Conservation (phyloP, 2,113 vertebrate species). For the Smithornis capensis region DNA sequence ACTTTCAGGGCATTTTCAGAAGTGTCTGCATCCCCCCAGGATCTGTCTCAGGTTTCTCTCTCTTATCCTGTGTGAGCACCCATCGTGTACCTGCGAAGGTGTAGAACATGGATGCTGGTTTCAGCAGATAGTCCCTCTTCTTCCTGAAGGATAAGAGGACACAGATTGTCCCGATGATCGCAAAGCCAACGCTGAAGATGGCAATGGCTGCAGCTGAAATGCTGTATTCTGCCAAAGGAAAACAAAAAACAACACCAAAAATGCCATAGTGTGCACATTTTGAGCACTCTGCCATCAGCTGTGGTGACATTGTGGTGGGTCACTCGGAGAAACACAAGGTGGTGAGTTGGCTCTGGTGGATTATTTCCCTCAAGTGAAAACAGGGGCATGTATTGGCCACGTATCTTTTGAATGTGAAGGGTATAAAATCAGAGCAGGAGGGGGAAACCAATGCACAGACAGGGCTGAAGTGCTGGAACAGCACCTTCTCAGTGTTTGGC, state of each 20-base stretch:
- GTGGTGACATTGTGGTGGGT: background rate
- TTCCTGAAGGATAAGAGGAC: conserved; percentile 81
- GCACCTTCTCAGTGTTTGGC: background rate
- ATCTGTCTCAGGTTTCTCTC: background rate
- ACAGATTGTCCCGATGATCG: conserved; percentile 85
- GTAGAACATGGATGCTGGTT: conserved; percentile 94
- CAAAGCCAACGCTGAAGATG: conserved; percentile 90
- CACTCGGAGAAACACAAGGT: rapidly evolving
- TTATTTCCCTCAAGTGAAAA: background rate
- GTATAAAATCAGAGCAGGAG: background rate
- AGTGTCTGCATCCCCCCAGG: background rate
- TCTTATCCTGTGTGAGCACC: background rate
- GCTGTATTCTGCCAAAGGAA: conserved; percentile 86
- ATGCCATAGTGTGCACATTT: background rate
- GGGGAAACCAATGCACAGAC: rapidly evolving
- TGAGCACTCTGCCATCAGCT: background rate
- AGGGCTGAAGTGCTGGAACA: background rate
- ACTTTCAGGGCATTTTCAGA: background rate
- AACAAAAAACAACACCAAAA: background rate
- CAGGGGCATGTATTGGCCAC: rapidly evolving
- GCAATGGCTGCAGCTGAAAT: conserved; percentile 96
- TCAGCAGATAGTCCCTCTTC: conserved; percentile 89
- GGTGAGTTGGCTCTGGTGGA: background rate
- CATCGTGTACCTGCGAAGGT: conserved; percentile 84
- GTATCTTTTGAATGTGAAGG: background rate